Evolutionary conservation across 2,888 invertebrate species (phyloP), one percentile per base, ranked within the genome.

Genomic region (Priapulus caudatus): DNA sequence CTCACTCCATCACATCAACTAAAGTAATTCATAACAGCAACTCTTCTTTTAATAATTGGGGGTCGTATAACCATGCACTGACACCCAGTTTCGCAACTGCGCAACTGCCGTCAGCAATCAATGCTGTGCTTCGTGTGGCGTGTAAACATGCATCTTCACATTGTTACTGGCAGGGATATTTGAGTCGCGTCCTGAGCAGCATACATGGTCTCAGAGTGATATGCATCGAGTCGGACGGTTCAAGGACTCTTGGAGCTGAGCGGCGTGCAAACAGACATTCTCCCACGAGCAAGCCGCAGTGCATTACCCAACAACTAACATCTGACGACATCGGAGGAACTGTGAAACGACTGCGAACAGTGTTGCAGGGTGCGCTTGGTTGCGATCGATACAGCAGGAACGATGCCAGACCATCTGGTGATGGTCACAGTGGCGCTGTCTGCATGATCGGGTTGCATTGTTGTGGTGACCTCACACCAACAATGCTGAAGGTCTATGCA

Each of bases 381-480:
- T n/a, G n/a, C n/a, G n/a, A n/a, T n/a, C n/a, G n/a, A n/a, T n/a
- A n/a, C 33, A 33, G 33, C n/a, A 33, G 33, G 33, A n/a, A 33
- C 10, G n/a, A 33, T 33, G n/a, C n/a, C n/a, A n/a, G n/a, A n/a
- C n/a, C n/a, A n/a, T n/a, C n/a, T n/a, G n/a, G n/a, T n/a, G n/a
- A n/a, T n/a, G n/a, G n/a, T n/a, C n/a, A 33, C 10, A 33, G n/a
- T 15, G 20, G 3, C 49, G 47, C 48, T 21, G 55, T 61, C 15
- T 66, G 67, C 56, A 56, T 69, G 63, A 57, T 67, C 24, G 69
- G 69, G 2, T 58, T 69, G 15, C 69, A 69, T 54, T 66, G 67
- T 50, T 69, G 69, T 56, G 69, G 67, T n/a, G 68, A 69, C 51
- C 60, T 69, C 18, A 67, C 67, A 1, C 64, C 67, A 1, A 59